Evolutionary conservation across 2,797 vertebrate species (phyloP), one percentile per base, ranked within the genome.

Genomic region (Chrysocyon brachyurus): DNA sequence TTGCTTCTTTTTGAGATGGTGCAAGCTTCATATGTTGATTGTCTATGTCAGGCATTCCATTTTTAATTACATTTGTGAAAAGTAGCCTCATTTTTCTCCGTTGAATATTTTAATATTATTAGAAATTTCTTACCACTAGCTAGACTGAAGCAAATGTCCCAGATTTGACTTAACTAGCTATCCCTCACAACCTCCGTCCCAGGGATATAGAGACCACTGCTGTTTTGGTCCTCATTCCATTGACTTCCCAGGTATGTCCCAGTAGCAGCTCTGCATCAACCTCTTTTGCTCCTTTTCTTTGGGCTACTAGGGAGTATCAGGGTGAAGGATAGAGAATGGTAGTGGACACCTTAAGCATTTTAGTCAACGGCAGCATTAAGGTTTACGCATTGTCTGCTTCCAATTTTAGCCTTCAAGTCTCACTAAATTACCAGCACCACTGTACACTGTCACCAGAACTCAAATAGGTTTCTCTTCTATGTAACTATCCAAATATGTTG

Each of bases 31-130:
- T 73, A 83, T 14, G 8, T 21, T 83, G 12, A 75, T 73, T 49
- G 1, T 86, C 24, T 70, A 64, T 54, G 24, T 61, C 3, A 64
- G 5, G 9, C 63, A 49, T n/a, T 64, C 12, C 40, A 75, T 40
- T 73, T 61, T 93, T 92, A 78, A 54, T 68, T 93, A 22, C 8
- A 59, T 59, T 88, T 91, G 16, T 79, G 61, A 78, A 54, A 93
- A 86, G 8, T 61, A n/a, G 49, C 40, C 12, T 75, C 33, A 31
- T 56, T 91, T 36, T 90, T 96, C 31, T 59, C 31, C 36, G 52
- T 6, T 73, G 31, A 89, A 28, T 59, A 40, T 1, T 33, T 28
- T 52, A 78, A 59, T 61, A 54, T 49, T 89, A 84, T 75, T 91
- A 70, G 24, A 70, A 70, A 57, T 61, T 54, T 12, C 19, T 91